These are phyloP conservation scores for Rhinatrema bivittatum DNA, from an alignment of 2,797 vertebrate species.

Conservation along the genomic window DNA sequence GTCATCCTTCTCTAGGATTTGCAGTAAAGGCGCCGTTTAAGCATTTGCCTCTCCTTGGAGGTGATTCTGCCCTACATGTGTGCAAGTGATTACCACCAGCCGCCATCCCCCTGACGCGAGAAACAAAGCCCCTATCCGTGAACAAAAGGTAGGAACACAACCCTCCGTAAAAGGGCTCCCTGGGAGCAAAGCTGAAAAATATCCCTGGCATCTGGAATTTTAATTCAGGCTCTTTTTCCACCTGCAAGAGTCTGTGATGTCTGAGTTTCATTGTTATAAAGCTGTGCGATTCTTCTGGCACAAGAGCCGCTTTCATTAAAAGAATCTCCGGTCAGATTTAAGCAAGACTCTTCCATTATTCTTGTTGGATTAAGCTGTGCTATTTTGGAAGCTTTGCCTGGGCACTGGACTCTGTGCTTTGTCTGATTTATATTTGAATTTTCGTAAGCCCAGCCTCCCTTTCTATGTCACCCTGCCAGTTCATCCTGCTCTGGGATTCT, in stretches of 20 bases:
- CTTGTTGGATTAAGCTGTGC: not conserved
- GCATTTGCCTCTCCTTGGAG: too few relatives aligned
- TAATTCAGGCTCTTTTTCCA: not conserved
- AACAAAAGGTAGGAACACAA: too few relatives aligned
- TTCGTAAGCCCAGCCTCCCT: not conserved
- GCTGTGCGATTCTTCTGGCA: rapidly evolving
- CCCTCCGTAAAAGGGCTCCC: too few relatives aligned
- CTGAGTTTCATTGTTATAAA: rapidly evolving
- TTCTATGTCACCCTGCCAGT: not conserved
- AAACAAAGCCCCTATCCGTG: too few relatives aligned
- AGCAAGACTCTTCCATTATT: not conserved
- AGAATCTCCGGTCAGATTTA: rapidly evolving
- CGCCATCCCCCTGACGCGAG: too few relatives aligned
- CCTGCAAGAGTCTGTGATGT: rapidly evolving
- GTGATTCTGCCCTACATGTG: too few relatives aligned
- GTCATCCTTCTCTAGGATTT: too few relatives aligned
- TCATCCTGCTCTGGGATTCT: not conserved
- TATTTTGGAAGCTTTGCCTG: not conserved
- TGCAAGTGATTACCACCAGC: too few relatives aligned
- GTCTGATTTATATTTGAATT: not conserved
- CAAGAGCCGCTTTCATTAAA: rapidly evolving
- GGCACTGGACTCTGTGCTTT: not conserved
- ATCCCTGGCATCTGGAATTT: too few relatives aligned
- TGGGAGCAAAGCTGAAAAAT: too few relatives aligned
- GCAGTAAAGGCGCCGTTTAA: too few relatives aligned